Evolutionary conservation across 2,797 vertebrate genomes (phyloP).

Genomic region (Phalanger gymnotis): DNA sequence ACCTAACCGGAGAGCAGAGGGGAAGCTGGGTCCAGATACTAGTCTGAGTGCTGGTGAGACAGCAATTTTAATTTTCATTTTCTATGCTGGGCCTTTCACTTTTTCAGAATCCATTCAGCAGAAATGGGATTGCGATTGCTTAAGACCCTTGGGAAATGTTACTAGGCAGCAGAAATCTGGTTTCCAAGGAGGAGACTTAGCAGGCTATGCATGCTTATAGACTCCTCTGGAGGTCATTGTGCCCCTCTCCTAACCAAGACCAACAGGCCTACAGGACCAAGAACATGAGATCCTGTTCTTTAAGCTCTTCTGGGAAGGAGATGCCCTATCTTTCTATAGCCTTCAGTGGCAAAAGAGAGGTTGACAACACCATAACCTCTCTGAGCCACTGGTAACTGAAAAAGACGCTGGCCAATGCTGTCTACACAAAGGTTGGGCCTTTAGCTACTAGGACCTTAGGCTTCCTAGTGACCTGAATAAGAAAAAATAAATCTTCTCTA

Average conservation of each 20-base stretch:
- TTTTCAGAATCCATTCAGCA: slow-evolving; percentile 54
- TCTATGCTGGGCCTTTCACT: slow-evolving; percentile 39
- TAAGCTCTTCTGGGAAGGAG: slow-evolving; percentile 50
- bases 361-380: slow-evolving; percentile 27
- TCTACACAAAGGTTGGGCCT: slow-evolving; percentile 19
- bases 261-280: slow-evolving; percentile 13
- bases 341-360: not conserved
- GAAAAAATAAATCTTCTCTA: slow-evolving; percentile 41
- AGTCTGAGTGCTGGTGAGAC: slow-evolving; percentile 16
- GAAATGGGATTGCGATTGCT: slow-evolving; percentile 32
- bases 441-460: not conserved
- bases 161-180: slow-evolving; percentile 65
- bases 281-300: slow-evolving; percentile 24
- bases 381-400: not conserved
- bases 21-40: not conserved
- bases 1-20: not conserved
- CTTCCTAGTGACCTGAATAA: slow-evolving; percentile 35
- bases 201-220: slow-evolving; percentile 9
- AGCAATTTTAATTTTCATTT: slow-evolving; percentile 57
- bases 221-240: slow-evolving; percentile 43
- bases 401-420: not conserved
- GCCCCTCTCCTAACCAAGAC: not conserved
- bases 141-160: slow-evolving; percentile 60
- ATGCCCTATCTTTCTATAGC: slow-evolving; percentile 55
- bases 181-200: slow-evolving; percentile 65